Conservation (phyloP, 1,140 invertebrate genomes). For the Euura lappo region DNA sequence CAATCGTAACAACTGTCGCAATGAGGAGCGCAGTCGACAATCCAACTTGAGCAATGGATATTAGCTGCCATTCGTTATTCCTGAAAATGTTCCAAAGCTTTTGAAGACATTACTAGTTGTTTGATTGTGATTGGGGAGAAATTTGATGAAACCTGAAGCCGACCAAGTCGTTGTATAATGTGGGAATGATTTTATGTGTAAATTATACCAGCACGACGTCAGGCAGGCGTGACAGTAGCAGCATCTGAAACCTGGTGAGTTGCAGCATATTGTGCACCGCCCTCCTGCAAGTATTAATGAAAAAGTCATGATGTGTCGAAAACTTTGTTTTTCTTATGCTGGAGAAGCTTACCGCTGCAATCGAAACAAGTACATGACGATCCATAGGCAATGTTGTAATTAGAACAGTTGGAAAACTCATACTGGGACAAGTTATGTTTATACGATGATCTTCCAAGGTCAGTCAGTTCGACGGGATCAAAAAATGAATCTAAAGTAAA, state of each 20-base stretch:
- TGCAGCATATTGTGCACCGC: constrained; percentile 9
- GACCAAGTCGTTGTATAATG: too few relatives aligned
- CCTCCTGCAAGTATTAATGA: constrained; percentile 8
- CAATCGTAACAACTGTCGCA: constrained; percentile 27
- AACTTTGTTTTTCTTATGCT: neutral
- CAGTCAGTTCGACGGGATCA: neutral
- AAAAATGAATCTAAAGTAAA: neutral
- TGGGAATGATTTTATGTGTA: too few relatives aligned
- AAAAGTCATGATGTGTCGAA: neutral
- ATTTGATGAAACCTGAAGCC: too few relatives aligned
- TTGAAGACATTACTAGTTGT: too few relatives aligned
- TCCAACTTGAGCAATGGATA: constrained; percentile 30
- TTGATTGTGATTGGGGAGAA: too few relatives aligned
- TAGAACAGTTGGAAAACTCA: neutral
- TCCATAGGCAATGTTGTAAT: neutral
- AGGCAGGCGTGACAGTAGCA: constrained; percentile 11
- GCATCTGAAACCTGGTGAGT: neutral
- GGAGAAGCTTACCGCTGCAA: neutral
- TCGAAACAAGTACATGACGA: neutral
- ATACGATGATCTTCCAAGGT: neutral
- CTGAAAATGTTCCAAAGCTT: constrained; percentile 25
- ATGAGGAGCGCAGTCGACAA: constrained; percentile 33
- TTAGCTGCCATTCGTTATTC: constrained; percentile 19
- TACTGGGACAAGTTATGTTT: neutral
- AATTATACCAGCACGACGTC: neutral